A percentile compares a stretch with the other conserved stretches of the same genome.
These are phyloP conservation scores for Galerucella nymphaeae DNA, from an alignment of 2,888 invertebrate species.

Conservation along the genomic window DNA sequence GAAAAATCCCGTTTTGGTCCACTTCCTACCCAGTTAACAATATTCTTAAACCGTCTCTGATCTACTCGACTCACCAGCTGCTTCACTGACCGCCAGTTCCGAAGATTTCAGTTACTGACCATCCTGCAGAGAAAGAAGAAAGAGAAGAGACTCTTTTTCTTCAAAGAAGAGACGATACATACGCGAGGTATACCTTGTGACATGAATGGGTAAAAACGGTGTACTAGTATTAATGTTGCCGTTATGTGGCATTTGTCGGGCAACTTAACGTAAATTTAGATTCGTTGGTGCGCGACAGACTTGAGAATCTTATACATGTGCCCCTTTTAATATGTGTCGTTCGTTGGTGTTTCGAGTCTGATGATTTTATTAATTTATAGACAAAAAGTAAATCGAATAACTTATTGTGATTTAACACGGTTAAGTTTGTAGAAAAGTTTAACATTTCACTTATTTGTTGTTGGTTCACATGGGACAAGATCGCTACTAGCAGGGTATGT, in stretches of 20 bases:
- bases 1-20: conserved; percentile 6
- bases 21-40: conserved; percentile 12
- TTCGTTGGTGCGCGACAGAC: conserved; percentile 43
- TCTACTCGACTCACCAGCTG: conserved; percentile 57
- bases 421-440: neutral
- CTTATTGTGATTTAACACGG: neutral
- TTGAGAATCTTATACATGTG: conserved; percentile 49
- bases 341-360: conserved; percentile 50
- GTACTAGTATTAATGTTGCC: conserved; percentile 50
- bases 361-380: conserved; percentile 56
- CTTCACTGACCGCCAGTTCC: conserved; percentile 48
- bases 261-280: conserved; percentile 46
- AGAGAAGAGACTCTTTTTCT: conserved; percentile 28
- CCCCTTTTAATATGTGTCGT: conserved; percentile 49
- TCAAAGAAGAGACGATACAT: conserved; percentile 25
- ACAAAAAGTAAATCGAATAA: conserved; percentile 55
- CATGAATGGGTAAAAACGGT: conserved; percentile 46
- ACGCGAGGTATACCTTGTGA: conserved; percentile 34
- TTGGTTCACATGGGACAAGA: conserved; percentile 10
- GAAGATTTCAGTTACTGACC: conserved; percentile 54
- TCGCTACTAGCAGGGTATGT: conserved; percentile 5
- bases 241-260: conserved; percentile 54
- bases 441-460: neutral
- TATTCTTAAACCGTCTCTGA: conserved; percentile 29
- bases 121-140: conserved; percentile 47